Evolutionary conservation across 2,797 vertebrate genomes (phyloP), one percentile per base, ranked within the genome.

Genomic region (Aulostomus chinensis): DNA sequence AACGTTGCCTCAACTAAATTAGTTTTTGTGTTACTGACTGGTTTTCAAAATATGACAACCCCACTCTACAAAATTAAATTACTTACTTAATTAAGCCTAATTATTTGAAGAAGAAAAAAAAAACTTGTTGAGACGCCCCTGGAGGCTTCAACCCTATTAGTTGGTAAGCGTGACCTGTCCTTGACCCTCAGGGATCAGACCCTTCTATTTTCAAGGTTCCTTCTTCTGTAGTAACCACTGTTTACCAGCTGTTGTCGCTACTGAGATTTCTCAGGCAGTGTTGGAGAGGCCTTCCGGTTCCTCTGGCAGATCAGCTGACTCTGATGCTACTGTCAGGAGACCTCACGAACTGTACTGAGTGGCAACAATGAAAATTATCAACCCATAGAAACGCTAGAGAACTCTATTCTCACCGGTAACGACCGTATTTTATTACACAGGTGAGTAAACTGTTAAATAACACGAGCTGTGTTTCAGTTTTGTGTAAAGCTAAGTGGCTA

Each of bases 231-330:
- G 58, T 73, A 52, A 18, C 13, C 1, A 0, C 2, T n/a, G 7
- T 49, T 20, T 2, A 30, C 68, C 88, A 58, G 48, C 47, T 22
- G 69, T 4, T 42, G 59, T n/a, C 85, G 64, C 68, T 81, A 47
- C 16, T 53, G 46, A 30, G 67, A 14, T n/a, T 2, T 12, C 5
- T 46, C 9, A 12, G 15, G 9, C 17, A 35, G 16, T 2, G 29
- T 17, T 39, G 28, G 38, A 24, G 35, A 57, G 67, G 69, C 32
- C 69, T 89, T 88, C 84, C 80, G 81, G 70, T 80, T 80, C 70
- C 78, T 69, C 47, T 35, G 16, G 42, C 31, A 32, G 70, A 68
- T 92, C 91, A 92, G 84, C 89, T 93, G 91, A 92, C 88, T 83
- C 30, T 78, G 87, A 81, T 81, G 79, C 78, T 76, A 73, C 82